Evolutionary conservation across 2,888 invertebrate species (phyloP).

Genomic region (Congeria kusceri): DNA sequence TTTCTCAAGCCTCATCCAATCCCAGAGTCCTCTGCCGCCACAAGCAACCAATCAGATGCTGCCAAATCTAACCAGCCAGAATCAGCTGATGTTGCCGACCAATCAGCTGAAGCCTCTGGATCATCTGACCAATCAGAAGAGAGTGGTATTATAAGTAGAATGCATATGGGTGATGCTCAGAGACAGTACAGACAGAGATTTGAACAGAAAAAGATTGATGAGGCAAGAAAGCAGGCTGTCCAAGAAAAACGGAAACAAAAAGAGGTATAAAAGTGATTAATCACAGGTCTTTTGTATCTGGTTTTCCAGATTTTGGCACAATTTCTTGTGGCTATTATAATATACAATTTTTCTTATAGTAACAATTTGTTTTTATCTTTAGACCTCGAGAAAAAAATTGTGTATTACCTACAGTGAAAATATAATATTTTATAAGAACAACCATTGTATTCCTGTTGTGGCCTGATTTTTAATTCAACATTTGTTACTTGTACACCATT

Average conservation of each 20-base stretch:
- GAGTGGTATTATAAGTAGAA: slow-evolving; percentile 72
- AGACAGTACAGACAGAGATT: slow-evolving; percentile 75
- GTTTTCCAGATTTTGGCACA: too few species aligned
- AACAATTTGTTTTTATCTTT: too few species aligned
- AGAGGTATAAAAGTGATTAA: slow-evolving; percentile 63
- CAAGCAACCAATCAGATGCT: slow-evolving; percentile 8
- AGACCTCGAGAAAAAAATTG: too few species aligned
- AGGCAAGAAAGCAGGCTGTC: slow-evolving; percentile 70
- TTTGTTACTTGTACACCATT: too few species aligned
- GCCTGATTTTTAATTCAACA: too few species aligned
- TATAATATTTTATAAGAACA: too few species aligned
- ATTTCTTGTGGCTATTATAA: too few species aligned
- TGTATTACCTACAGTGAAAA: too few species aligned
- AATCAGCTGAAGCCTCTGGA: slow-evolving; percentile 21
- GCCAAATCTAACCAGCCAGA: slow-evolving; percentile 18
- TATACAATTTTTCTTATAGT: too few species aligned
- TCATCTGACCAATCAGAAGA: slow-evolving; percentile 66
- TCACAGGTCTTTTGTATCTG: too few species aligned
- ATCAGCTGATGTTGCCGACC: slow-evolving; percentile 26
- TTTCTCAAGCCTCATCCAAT: slow-evolving; percentile 65
- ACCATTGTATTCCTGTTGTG: too few species aligned
- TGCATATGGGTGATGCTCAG: slow-evolving; percentile 78
- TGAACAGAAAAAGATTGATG: slow-evolving; percentile 77
- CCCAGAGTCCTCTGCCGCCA: slow-evolving; percentile 12
- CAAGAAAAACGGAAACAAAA: slow-evolving; percentile 75